Percentiles rank a stretch among this genome's conserved stretches.
These are phyloP conservation scores for Hofmannophila pseudospretella DNA, from an alignment of 2,888 invertebrate species.

Conservation along the genomic window DNA sequence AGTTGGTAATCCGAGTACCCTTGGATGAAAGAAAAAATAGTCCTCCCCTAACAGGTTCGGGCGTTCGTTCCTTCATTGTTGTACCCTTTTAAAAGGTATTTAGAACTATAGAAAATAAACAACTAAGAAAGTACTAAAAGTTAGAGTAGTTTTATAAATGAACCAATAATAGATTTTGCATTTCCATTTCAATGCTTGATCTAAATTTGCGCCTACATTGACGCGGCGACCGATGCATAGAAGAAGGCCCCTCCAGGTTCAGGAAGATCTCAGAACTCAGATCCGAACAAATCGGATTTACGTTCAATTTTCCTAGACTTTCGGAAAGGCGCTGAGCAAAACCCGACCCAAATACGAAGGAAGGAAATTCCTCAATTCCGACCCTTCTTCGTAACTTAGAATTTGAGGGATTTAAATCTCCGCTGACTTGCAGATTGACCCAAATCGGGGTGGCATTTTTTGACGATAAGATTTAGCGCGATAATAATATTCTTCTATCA, in stretches of 20 bases:
- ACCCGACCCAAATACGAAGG: slow-evolving; percentile 51
- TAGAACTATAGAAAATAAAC: too few relatives aligned
- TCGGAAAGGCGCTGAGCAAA: slow-evolving; percentile 50
- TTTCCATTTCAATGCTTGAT: too few relatives aligned
- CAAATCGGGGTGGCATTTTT: slow-evolving; percentile 30
- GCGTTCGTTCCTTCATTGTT: too few relatives aligned
- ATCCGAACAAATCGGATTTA: slow-evolving; percentile 69
- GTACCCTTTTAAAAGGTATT: too few relatives aligned
- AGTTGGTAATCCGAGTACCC: too few relatives aligned
- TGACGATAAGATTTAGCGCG: slow-evolving; percentile 1
- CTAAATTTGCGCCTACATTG: too few relatives aligned
- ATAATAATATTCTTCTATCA: too few relatives aligned
- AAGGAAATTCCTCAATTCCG: slow-evolving; percentile 46
- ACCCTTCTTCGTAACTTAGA: slow-evolving; percentile 40
- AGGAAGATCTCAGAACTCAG: slow-evolving; percentile 41
- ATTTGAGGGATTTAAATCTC: slow-evolving; percentile 58
- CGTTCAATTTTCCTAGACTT: slow-evolving; percentile 70
- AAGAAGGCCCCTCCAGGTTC: slow-evolving; percentile 38
- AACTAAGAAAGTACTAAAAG: too few relatives aligned
- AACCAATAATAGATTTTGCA: too few relatives aligned
- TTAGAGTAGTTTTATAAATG: too few relatives aligned
- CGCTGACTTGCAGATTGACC: slow-evolving; percentile 44
- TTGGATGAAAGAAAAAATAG: too few relatives aligned
- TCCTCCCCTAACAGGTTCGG: too few relatives aligned
- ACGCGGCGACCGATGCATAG: slow-evolving; percentile 25